A percentile compares a stretch with the other conserved stretches of the same genome.
Evolutionary conservation across 2,888 invertebrate species (phyloP).

Genomic region (Dyspetes luteomarginatus): DNA sequence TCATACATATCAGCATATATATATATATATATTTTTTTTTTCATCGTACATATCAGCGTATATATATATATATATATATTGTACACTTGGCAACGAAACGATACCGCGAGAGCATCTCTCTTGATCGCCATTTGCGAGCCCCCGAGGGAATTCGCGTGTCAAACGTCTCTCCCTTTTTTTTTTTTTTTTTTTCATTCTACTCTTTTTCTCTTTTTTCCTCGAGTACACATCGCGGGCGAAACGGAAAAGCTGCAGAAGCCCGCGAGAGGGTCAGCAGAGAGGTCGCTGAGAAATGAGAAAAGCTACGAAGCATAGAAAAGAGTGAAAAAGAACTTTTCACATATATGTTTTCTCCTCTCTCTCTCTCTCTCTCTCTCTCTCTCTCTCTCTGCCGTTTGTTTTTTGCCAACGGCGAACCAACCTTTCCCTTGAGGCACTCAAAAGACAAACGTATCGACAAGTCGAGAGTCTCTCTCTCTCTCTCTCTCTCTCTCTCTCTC

Average conservation of each 20-base stretch:
- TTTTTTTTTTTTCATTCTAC: neutral
- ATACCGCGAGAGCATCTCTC: neutral
- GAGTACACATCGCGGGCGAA: neutral
- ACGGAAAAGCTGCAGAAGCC: neutral
- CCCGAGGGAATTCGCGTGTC: constrained; percentile 42
- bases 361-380: neutral
- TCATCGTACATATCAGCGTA: too few species aligned
- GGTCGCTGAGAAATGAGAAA: constrained; percentile 1
- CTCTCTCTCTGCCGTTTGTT: neutral
- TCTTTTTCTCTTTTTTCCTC: neutral
- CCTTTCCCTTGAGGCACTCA: neutral
- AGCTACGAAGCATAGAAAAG: neutral
- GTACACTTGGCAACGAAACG: constrained; percentile 9
- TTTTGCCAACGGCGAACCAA: neutral
- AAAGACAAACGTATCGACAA: constrained; percentile 52
- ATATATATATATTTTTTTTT: neutral
- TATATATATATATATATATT: neutral
- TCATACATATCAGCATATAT: too few species aligned
- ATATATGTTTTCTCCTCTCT: neutral
- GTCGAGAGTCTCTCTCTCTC: constrained; percentile 28
- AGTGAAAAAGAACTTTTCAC: constrained; percentile 19
- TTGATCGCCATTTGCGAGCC: constrained; percentile 39
- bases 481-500: neutral
- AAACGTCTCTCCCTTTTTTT: constrained; percentile 39
- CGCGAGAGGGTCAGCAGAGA: neutral